phyloP scores from a whole-genome alignment of 2,797 vertebrate genomes.

The Chelmon rostratus region DNA sequence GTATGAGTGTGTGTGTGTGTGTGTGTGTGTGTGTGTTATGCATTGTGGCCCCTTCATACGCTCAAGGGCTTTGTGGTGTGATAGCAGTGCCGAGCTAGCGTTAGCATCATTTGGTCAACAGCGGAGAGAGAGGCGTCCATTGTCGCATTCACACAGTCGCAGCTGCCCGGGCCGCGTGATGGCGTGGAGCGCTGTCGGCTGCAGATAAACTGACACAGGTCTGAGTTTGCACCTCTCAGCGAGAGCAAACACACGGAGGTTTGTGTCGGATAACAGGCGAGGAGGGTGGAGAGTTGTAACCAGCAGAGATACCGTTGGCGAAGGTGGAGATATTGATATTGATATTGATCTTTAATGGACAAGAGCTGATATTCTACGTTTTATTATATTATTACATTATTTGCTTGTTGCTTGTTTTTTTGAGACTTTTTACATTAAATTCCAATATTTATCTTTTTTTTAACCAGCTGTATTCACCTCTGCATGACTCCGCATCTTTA shows the following conservation, averaged over 20 bases:
- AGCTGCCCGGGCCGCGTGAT: slow-evolving; percentile 16
- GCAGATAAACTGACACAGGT: slow-evolving; percentile 63
- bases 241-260: slow-evolving; percentile 49
- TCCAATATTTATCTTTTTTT: not conserved
- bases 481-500: slow-evolving; percentile 5
- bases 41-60: slow-evolving; percentile 65
- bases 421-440: not conserved
- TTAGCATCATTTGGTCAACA: slow-evolving; percentile 73
- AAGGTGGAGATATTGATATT: no score
- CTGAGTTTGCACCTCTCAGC: slow-evolving; percentile 60
- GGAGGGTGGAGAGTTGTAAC: slow-evolving; percentile 33
- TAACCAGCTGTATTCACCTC: not conserved
- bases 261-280: slow-evolving; percentile 28
- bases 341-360: not conserved
- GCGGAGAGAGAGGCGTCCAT: slow-evolving; percentile 26
- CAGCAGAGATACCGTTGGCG: slow-evolving; percentile 32
- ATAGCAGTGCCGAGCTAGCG: slow-evolving; percentile 68
- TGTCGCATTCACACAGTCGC: slow-evolving; percentile 44
- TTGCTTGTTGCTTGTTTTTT: not conserved
- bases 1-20: slow-evolving; percentile 35
- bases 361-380: not conserved
- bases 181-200: slow-evolving; percentile 45
- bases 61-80: slow-evolving; percentile 64
- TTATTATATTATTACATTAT: no score
- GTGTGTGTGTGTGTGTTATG: slow-evolving; percentile 43